phyloP scores from a whole-genome alignment of 1,140 invertebrate genomes.

The Spodoptera frugiperda region DNA sequence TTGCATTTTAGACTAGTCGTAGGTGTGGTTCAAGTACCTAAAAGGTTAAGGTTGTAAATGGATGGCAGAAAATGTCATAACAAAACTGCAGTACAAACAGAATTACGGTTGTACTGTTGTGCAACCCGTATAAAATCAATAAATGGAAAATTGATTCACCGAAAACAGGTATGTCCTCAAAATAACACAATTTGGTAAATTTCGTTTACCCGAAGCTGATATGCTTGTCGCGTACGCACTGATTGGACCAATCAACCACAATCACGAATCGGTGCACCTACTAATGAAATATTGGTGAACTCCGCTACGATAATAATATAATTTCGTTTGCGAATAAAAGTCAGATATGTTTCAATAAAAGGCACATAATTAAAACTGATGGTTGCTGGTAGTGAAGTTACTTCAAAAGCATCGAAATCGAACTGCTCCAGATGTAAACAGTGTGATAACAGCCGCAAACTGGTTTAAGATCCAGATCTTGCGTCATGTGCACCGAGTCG shows the following conservation, averaged over 20 bases:
- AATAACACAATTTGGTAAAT: conserved; percentile 52
- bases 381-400: neutral
- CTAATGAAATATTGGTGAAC: neutral
- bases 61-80: neutral
- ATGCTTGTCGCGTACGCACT: conserved; percentile 57
- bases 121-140: conserved; percentile 7
- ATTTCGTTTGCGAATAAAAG: too few species aligned
- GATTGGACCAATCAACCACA: conserved; percentile 55
- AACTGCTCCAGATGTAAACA: conserved; percentile 28
- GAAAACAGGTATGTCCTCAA: neutral
- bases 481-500: conserved; percentile 32
- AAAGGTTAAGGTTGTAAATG: too few species aligned
- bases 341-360: neutral
- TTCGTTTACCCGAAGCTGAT: conserved; percentile 47
- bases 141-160: conserved; percentile 39
- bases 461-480: conserved; percentile 25
- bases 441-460: conserved; percentile 14
- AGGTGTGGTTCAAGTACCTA: too few species aligned
- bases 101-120: neutral
- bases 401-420: conserved; percentile 9
- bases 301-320: too few species aligned
- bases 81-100: neutral
- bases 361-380: neutral
- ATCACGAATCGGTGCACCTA: conserved; percentile 20
- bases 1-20: too few species aligned